phyloP scores from a whole-genome alignment of 1,140 invertebrate genomes.

The Euwallacea similis region DNA sequence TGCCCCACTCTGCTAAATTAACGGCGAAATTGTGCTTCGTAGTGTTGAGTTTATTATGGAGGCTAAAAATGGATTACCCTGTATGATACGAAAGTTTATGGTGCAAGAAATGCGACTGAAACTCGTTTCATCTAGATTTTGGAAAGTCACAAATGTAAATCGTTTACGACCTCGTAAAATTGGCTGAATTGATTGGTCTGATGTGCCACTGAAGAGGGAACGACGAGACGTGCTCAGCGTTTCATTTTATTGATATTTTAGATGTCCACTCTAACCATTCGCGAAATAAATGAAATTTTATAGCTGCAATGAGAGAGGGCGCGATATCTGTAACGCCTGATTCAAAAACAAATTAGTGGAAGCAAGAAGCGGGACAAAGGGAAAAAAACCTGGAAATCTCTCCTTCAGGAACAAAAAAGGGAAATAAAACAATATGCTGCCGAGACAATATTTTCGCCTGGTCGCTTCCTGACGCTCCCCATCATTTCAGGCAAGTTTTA shows the following conservation, averaged over 20 bases:
- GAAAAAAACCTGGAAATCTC: slow-evolving; percentile 16
- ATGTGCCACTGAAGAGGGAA: no score
- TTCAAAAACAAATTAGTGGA: slow-evolving; percentile 8
- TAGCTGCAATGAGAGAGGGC: background rate
- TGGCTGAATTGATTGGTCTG: background rate
- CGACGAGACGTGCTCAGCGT: no score
- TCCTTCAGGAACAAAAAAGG: background rate
- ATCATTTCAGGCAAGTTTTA: slow-evolving; percentile 16
- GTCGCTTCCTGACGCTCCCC: slow-evolving; percentile 15
- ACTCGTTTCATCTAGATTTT: background rate
- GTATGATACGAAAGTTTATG: background rate
- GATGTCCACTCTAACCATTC: no score
- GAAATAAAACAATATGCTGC: slow-evolving; percentile 23
- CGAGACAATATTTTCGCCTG: slow-evolving; percentile 22
- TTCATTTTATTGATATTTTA: no score
- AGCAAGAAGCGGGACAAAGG: slow-evolving; percentile 1
- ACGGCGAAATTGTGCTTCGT: slow-evolving; percentile 5
- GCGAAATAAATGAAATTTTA: no score
- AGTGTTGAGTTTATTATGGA: slow-evolving; percentile 5
- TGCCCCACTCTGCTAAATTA: slow-evolving; percentile 21
- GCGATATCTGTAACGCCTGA: background rate
- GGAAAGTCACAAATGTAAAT: no score
- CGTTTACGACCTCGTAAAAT: background rate
- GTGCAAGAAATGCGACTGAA: background rate
- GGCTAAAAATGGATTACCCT: no score